A percentile compares a stretch with the other conserved stretches of the same genome.
These are phyloP conservation scores for Dufourea novaeangliae DNA, from an alignment of 1,140 invertebrate genomes.

Conservation along the genomic window DNA sequence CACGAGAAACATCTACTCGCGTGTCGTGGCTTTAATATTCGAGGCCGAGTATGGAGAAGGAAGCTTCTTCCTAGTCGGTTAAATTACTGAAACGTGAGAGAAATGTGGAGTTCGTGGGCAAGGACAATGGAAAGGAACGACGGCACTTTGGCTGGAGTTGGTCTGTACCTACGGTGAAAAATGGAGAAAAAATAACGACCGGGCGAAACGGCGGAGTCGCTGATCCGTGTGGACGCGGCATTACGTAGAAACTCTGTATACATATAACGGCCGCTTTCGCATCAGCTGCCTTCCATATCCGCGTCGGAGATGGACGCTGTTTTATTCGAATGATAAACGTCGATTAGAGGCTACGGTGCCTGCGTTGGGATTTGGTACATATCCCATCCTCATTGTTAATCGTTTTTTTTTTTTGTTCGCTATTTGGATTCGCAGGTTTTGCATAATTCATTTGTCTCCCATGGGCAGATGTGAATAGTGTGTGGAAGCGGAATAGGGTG, in stretches of 20 bases:
- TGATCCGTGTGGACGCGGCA: conserved; percentile 34
- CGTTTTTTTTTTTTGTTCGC: no score
- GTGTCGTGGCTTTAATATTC: neutral
- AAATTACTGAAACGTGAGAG: neutral
- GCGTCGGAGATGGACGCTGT: conserved; percentile 38
- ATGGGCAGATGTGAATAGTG: no score
- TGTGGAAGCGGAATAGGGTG: no score
- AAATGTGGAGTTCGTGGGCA: neutral
- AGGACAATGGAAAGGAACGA: neutral
- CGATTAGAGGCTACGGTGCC: no score
- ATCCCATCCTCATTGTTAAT: no score
- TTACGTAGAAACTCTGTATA: conserved; percentile 66
- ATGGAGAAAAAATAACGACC: conserved; percentile 27
- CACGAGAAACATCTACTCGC: no score
- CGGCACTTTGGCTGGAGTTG: no score
- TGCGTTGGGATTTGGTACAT: no score
- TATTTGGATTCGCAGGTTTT: no score
- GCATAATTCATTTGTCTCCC: no score
- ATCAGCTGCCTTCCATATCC: conserved; percentile 29
- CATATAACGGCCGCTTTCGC: conserved; percentile 65
- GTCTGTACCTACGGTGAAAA: no score
- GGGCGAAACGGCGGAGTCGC: no score
- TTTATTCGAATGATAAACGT: neutral
- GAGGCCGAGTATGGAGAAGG: neutral
- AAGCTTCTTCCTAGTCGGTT: neutral